phyloP scores from a whole-genome alignment of 2,888 invertebrate genomes.

The Merodon equestris region DNA sequence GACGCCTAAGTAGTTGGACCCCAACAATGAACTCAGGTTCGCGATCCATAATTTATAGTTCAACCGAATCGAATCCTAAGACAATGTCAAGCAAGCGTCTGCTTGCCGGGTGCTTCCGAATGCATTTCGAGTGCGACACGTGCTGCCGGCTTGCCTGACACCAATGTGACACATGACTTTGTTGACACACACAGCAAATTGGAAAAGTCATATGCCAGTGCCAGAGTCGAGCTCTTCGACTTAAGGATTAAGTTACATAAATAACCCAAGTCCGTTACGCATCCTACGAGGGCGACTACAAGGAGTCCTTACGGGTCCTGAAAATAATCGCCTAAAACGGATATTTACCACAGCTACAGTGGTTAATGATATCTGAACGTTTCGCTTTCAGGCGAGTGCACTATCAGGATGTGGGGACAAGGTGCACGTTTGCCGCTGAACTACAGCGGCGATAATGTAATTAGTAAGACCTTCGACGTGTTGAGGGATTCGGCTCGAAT shows the following conservation, averaged over 20 bases:
- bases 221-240: conserved; percentile 53
- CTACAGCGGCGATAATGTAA: conserved; percentile 53
- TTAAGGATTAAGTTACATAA: conserved; percentile 62
- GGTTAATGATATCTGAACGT: conserved; percentile 62
- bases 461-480: conserved; percentile 44
- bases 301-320: conserved; percentile 34
- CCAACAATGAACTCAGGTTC: conserved; percentile 44
- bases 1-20: conserved; percentile 54
- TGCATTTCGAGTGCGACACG: conserved; percentile 34
- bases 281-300: conserved; percentile 6
- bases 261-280: conserved; percentile 49
- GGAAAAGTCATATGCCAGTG: conserved; percentile 24
- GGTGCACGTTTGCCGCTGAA: conserved; percentile 43
- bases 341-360: conserved; percentile 48
- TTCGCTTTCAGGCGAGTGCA: conserved; percentile 54
- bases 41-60: conserved; percentile 66
- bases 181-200: conserved; percentile 66
- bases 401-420: conserved; percentile 55
- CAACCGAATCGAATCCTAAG: conserved; percentile 60
- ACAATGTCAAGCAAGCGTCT: conserved; percentile 31
- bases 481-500: conserved; percentile 21
- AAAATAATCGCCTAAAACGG: conserved; percentile 55
- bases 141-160: conserved; percentile 51
- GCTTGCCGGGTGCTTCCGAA: conserved; percentile 9
- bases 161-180: conserved; percentile 62